Conservation (phyloP, 2,888 invertebrate species). For the Rhaphigaster nebulosa region DNA sequence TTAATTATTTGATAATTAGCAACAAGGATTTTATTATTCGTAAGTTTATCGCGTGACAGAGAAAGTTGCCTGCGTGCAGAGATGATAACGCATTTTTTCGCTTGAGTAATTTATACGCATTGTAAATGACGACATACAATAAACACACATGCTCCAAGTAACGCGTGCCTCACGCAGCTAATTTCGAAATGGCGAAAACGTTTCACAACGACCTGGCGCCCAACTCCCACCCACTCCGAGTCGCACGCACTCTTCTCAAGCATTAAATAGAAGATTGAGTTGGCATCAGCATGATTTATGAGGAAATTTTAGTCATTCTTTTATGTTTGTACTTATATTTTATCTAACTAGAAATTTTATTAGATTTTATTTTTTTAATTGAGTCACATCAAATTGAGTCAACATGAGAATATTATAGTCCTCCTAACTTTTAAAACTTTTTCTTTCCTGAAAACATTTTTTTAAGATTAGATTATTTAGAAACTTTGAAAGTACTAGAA, state of each 20-base stretch:
- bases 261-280: background rate
- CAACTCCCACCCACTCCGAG: background rate
- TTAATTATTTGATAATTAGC: too few relatives aligned
- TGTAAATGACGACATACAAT: background rate
- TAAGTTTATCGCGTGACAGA: background rate
- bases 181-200: slow-evolving; percentile 9
- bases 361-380: too few relatives aligned
- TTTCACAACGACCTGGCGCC: background rate
- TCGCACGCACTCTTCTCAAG: background rate
- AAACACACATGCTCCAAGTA: background rate
- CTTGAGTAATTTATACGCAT: slow-evolving; percentile 3
- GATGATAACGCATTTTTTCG: background rate
- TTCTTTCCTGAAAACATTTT: too few relatives aligned
- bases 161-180: slow-evolving; percentile 9
- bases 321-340: too few relatives aligned
- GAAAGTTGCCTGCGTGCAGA: background rate
- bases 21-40: background rate
- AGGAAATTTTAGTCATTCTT: too few relatives aligned
- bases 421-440: too few relatives aligned
- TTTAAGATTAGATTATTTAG: too few relatives aligned
- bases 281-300: too few relatives aligned
- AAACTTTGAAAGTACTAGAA: too few relatives aligned
- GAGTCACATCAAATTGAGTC: too few relatives aligned
- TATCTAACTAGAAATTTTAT: too few relatives aligned
- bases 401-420: too few relatives aligned